Percentiles rank a stretch among this genome's conserved stretches.
phyloP scores from a whole-genome alignment of 2,888 invertebrate species.

The Ochropleura plecta region DNA sequence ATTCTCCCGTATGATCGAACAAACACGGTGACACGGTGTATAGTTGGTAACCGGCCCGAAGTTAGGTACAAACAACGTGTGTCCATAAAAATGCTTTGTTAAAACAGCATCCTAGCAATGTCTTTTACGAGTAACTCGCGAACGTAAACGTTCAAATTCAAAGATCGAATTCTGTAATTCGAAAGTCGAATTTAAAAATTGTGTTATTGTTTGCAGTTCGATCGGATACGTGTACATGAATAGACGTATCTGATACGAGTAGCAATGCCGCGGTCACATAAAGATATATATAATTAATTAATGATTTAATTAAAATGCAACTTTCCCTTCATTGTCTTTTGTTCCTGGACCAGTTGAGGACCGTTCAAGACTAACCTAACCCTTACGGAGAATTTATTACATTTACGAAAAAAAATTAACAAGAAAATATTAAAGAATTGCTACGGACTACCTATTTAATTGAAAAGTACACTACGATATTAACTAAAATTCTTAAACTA shows the following conservation, averaged over 20 bases:
- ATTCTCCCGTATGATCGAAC: slow-evolving; percentile 59
- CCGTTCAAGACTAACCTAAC: slow-evolving; percentile 86
- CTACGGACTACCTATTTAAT: slow-evolving; percentile 89
- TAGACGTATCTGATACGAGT: slow-evolving; percentile 62
- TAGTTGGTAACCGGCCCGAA: slow-evolving; percentile 73
- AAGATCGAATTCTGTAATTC: slow-evolving; percentile 69
- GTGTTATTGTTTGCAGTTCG: slow-evolving; percentile 60
- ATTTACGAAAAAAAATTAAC: slow-evolving; percentile 89
- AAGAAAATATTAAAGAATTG: slow-evolving; percentile 88
- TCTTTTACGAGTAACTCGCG: slow-evolving; percentile 78
- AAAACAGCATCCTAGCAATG: slow-evolving; percentile 83
- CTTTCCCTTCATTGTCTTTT: slow-evolving; percentile 89
- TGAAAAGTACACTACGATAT: slow-evolving; percentile 87
- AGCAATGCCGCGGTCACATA: slow-evolving; percentile 71
- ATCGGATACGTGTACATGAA: slow-evolving; percentile 46
- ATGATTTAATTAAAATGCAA: slow-evolving; percentile 83
- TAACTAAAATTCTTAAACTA: slow-evolving; percentile 89
- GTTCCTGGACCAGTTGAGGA: slow-evolving; percentile 85
- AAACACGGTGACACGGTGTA: slow-evolving; percentile 59
- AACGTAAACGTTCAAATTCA: slow-evolving; percentile 69
- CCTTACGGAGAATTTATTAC: slow-evolving; percentile 85
- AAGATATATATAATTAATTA: slow-evolving; percentile 66
- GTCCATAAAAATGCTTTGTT: slow-evolving; percentile 80
- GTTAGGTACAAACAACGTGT: slow-evolving; percentile 82
- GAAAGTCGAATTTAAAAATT: slow-evolving; percentile 66